Percentiles rank a stretch among this genome's conserved stretches.
These are phyloP conservation scores for Tetragonula clypearis DNA, from an alignment of 1,140 invertebrate genomes.

Conservation along the genomic window DNA sequence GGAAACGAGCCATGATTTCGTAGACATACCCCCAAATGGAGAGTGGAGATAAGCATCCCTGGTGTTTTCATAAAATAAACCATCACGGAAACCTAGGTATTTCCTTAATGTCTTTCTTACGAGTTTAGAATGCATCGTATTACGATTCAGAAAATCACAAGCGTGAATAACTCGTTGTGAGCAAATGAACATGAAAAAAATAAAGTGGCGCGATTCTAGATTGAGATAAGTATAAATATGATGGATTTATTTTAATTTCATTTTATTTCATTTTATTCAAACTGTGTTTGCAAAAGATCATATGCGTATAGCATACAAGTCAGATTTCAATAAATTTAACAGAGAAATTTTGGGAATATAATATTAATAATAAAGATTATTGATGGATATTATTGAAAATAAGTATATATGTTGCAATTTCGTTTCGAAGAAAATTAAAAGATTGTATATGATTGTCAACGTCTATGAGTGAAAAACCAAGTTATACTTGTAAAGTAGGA, in stretches of 20 bases:
- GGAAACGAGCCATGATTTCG: conserved; percentile 52
- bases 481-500: no score
- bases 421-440: no score
- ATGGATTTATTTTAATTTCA: not conserved
- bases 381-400: no score
- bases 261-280: no score
- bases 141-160: not conserved
- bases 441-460: no score
- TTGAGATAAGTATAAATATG: not conserved
- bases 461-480: no score
- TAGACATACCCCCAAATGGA: conserved; percentile 2
- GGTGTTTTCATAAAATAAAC: conserved; percentile 17
- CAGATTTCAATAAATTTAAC: not conserved
- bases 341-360: not conserved
- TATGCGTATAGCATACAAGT: not conserved
- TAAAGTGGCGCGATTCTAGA: not conserved
- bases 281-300: not conserved
- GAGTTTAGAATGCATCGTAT: not conserved
- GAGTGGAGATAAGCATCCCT: conserved; percentile 6
- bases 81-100: not conserved
- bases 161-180: no score
- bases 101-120: not conserved
- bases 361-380: no score
- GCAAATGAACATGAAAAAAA: conserved; percentile 5
- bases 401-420: no score